Evolutionary conservation across 1,140 invertebrate species (phyloP).

Genomic region (Popillia japonica): DNA sequence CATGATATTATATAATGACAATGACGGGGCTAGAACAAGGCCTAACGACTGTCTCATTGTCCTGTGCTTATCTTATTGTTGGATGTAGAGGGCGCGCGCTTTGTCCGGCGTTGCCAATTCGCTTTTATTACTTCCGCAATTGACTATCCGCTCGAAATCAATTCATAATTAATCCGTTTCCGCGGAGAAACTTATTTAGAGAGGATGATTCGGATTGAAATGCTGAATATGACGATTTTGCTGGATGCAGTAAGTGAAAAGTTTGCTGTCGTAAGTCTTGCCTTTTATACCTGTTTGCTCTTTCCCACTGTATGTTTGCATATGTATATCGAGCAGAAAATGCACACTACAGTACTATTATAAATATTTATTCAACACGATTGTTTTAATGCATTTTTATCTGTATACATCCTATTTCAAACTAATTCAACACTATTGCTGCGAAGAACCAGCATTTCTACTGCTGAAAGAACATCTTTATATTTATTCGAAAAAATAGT

Average conservation of each 20-base stretch:
- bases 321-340: too few species aligned
- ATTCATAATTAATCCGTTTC: conserved; percentile 51
- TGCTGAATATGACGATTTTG: not conserved
- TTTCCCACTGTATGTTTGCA: too few species aligned
- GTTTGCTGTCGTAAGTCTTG: not conserved
- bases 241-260: not conserved
- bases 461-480: too few species aligned
- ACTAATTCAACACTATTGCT: too few species aligned
- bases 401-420: too few species aligned
- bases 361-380: too few species aligned
- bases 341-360: too few species aligned
- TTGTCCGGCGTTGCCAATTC: conserved; percentile 46
- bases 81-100: conserved; percentile 38
- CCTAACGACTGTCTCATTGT: conserved; percentile 51
- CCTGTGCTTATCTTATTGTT: conserved; percentile 49
- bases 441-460: too few species aligned
- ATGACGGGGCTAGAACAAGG: conserved; percentile 53
- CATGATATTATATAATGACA: conserved; percentile 57
- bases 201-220: not conserved
- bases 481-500: too few species aligned
- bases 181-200: conserved; percentile 19
- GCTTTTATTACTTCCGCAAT: conserved; percentile 48
- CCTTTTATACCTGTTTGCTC: too few species aligned
- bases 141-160: conserved; percentile 46
- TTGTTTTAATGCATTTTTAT: too few species aligned